Conservation (phyloP, 2,797 vertebrate species). For the Momotus momota region DNA sequence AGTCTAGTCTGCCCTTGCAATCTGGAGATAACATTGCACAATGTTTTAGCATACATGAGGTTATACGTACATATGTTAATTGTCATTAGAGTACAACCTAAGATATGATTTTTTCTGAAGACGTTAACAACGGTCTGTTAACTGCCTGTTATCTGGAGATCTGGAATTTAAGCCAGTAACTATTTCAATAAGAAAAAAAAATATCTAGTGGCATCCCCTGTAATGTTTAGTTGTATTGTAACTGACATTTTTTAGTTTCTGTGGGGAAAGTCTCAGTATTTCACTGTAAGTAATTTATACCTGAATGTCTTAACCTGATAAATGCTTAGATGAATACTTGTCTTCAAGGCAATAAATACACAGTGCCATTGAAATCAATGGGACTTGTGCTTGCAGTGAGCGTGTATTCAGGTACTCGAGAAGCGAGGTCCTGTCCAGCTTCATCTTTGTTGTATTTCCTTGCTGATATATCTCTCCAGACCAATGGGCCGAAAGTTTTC, state of each 20-base stretch:
- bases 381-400: not conserved
- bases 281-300: not conserved
- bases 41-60: not conserved
- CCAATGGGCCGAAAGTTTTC: not conserved
- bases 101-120: not conserved
- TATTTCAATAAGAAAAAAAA: not conserved
- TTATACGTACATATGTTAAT: not conserved
- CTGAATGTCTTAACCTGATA: not conserved
- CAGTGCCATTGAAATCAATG: not conserved
- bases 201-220: not conserved
- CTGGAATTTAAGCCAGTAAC: not conserved
- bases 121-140: not conserved
- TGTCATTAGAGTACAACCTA: not conserved
- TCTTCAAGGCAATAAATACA: not conserved
- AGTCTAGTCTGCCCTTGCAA: not conserved
- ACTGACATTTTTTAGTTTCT: not conserved
- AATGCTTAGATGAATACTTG: not conserved
- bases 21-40: constrained; percentile 58
- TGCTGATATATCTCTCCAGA: not conserved
- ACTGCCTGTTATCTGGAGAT: not conserved
- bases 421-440: not conserved
- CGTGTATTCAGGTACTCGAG: not conserved
- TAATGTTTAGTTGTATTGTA: not conserved
- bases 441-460: not conserved
- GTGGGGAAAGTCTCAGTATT: not conserved